Conservation (phyloP, 2,113 vertebrate genomes). For the Rhombomys opimus region DNA sequence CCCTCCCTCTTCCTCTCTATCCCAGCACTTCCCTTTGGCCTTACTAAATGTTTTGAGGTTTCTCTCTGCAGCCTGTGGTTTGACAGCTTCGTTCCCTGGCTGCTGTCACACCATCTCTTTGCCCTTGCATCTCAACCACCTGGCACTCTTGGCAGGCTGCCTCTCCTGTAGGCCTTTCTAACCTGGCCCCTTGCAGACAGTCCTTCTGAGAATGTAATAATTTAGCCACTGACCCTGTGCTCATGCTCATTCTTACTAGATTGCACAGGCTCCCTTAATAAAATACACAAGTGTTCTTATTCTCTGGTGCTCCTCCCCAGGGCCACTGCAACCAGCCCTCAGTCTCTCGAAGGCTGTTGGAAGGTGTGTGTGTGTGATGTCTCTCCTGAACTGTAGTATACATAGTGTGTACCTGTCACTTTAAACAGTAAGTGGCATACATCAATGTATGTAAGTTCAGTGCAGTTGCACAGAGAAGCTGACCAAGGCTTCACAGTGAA, state of each 20-base stretch:
- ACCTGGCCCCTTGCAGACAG: neutral
- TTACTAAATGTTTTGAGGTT: neutral
- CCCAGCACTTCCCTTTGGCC: neutral
- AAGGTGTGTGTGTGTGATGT: neutral
- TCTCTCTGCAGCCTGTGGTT: constrained; percentile 48
- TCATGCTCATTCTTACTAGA: neutral
- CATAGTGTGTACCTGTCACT: neutral
- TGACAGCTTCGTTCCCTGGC: constrained; percentile 38
- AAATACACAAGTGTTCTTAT: neutral
- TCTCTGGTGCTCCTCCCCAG: neutral
- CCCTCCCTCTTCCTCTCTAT: neutral
- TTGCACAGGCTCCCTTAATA: neutral
- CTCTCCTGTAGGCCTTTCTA: neutral
- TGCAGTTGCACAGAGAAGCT: neutral
- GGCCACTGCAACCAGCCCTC: neutral
- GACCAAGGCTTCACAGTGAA: neutral
- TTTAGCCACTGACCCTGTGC: neutral
- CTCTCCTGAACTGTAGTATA: neutral
- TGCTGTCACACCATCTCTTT: neutral
- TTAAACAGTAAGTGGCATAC: neutral
- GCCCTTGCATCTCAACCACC: neutral
- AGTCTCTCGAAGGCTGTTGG: neutral
- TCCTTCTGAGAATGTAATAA: neutral
- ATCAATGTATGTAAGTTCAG: neutral
- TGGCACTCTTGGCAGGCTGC: constrained; percentile 27